Percentiles rank a stretch among this genome's conserved stretches.
These are phyloP conservation scores for Pachypanchax playfairii DNA, from an alignment of 2,113 vertebrate genomes.

Conservation along the genomic window DNA sequence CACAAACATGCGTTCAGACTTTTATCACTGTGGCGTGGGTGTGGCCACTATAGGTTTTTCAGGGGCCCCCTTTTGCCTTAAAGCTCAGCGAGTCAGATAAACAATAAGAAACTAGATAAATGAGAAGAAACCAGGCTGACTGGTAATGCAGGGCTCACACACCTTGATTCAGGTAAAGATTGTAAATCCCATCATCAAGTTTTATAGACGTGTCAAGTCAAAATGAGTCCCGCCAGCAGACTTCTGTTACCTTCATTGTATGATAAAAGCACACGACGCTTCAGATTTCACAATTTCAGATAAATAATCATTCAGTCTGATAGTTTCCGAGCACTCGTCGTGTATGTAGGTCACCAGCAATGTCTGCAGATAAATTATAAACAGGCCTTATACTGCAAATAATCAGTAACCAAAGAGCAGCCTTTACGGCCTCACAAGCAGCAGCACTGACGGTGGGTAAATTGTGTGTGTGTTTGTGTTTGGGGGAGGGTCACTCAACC, in stretches of 20 bases:
- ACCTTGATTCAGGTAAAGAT: conserved; percentile 8
- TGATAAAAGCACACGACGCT: conserved; percentile 18
- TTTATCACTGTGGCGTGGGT: conserved; percentile 54
- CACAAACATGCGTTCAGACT: conserved; percentile 24
- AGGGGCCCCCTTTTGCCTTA: conserved; percentile 57
- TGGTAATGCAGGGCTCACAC: conserved; percentile 43
- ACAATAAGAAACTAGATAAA: conserved; percentile 60
- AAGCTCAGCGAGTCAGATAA: conserved; percentile 58
- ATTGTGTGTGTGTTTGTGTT: conserved; percentile 7
- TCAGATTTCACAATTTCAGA: conserved; percentile 16
- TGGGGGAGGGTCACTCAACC: conserved; percentile 23
- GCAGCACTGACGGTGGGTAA: conserved; percentile 22
- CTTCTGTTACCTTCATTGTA: background rate
- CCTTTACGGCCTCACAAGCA: conserved; percentile 18
- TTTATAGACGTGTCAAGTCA: background rate
- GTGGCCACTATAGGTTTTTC: conserved; percentile 52
- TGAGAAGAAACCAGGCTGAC: conserved; percentile 58
- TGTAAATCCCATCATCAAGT: background rate
- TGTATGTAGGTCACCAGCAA: conserved; percentile 54
- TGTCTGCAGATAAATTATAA: conserved; percentile 47
- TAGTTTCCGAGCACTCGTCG: conserved; percentile 23
- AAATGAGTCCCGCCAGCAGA: conserved; percentile 7
- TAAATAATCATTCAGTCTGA: conserved; percentile 21
- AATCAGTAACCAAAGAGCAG: conserved; percentile 60
- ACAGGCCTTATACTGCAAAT: conserved; percentile 51